phyloP scores from a whole-genome alignment of 2,888 invertebrate species.

The Netelia virgata region DNA sequence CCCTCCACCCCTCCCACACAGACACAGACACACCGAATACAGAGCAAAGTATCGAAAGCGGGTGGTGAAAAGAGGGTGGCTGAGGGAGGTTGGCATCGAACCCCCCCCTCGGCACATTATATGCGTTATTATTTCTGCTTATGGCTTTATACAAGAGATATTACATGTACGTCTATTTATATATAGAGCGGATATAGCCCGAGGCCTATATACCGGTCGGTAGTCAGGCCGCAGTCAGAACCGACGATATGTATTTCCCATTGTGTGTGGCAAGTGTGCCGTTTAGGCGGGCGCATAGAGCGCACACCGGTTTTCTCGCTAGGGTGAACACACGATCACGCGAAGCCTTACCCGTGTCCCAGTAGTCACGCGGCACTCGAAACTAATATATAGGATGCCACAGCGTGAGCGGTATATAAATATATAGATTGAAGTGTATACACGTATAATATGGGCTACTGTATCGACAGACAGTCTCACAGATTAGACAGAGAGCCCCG shows the following conservation, averaged over 20 bases:
- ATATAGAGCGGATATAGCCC: conserved; percentile 13
- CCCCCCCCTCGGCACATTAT: conserved; percentile 74
- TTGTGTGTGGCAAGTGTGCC: conserved; percentile 79
- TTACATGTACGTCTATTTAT: conserved; percentile 19
- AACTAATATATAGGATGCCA: conserved; percentile 25
- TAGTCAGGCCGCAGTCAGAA: conserved; percentile 57
- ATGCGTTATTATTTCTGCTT: conserved; percentile 83
- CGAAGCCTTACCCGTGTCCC: conserved; percentile 49
- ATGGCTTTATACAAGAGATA: conserved; percentile 70
- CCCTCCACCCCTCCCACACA: conserved; percentile 23
- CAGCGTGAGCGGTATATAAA: not conserved
- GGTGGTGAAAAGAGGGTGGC: conserved; percentile 18
- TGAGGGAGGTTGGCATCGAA: conserved; percentile 27
- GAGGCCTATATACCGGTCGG: conserved; percentile 53
- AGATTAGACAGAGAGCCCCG: conserved; percentile 54
- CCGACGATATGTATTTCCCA: conserved; percentile 67
- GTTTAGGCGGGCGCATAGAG: conserved; percentile 73
- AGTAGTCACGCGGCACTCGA: conserved; percentile 55
- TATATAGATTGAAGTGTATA: not conserved
- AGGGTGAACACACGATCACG: conserved; percentile 78
- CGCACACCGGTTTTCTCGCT: conserved; percentile 75
- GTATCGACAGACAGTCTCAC: conserved; percentile 50
- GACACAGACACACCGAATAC: conserved; percentile 7
- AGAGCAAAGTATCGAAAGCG: not conserved
- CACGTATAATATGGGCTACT: conserved; percentile 13